Base-by-base conservation (phyloP, 2,888 invertebrate species). In the Eubasilissa splendida region DNA sequence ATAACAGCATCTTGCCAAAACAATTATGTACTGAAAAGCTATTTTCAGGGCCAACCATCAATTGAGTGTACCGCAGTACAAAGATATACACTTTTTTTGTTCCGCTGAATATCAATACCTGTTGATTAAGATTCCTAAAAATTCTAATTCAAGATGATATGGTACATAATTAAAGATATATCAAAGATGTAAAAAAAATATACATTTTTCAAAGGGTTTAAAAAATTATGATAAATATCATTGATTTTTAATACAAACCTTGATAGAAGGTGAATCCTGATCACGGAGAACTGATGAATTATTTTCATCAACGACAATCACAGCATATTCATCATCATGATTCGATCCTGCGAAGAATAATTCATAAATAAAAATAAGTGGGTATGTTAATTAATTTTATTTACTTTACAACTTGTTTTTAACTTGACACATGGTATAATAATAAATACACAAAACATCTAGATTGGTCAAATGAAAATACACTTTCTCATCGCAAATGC, bases 231-330 rank as follows among this genome's bases (percentile, higher is more conserved):
- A 70, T 31, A 70, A 52, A 11, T 70, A 14, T 52, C 10, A 33
- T 11, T 42, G 11, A 52, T 42, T 65, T 11, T 42, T 74, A 33
- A 58, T 53, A 71, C 78, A 33, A 60, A 96, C 96, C 95, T 96
- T 96, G 85, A 96, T 95, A 10, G 96, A 96, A 7, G 96, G 95
- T 22, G 96, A 93, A 86, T 96, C 96, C 87, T 95, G 93, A 86
- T 96, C 96, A 74, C 95, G 94, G 84, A 96, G 90, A 83, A 93
- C 93, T 12, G 95, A 95, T 0, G 96, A 95, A 90, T 96, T 96
- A 87, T 95, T 96, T 87, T 96, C 96, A 87, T 96, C 96, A 86
- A 96, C 96, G 83, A 96, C 96, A 87, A 96, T 96, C 85, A 96
- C 96, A 86, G 96, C 96, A 87, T 96, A 96, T 86, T 96, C 96